Conservation (phyloP, 2,113 vertebrate species). For the Atherinomorus stipes region DNA sequence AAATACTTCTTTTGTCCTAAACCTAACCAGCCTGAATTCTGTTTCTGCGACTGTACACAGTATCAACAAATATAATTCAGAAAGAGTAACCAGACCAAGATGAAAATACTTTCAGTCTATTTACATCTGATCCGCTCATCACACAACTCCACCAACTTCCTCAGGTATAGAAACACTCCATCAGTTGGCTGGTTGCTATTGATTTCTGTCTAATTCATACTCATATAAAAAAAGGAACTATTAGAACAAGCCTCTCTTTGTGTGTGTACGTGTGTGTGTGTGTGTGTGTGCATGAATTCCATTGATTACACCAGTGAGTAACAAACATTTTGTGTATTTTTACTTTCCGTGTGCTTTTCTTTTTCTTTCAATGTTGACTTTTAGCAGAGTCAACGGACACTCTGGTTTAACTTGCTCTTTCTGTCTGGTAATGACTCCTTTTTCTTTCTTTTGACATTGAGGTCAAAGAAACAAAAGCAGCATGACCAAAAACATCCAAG, state of each 20-base stretch:
- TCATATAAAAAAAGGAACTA: background rate
- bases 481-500: slow-evolving; percentile 38
- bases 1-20: background rate
- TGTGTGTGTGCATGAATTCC: too few relatives aligned
- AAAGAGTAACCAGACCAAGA: background rate
- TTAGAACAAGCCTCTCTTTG: background rate
- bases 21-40: too few relatives aligned
- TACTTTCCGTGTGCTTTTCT: background rate
- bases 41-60: background rate
- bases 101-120: background rate
- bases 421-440: slow-evolving; percentile 37
- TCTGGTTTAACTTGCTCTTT: slow-evolving; percentile 16
- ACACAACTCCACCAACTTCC: background rate
- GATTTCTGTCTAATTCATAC: background rate
- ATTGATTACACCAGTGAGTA: background rate
- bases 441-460: slow-evolving; percentile 53
- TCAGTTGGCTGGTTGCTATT: background rate
- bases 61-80: too few relatives aligned
- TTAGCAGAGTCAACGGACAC: slow-evolving; percentile 32
- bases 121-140: background rate
- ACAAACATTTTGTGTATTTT: slow-evolving; percentile 8
- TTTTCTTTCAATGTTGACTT: background rate
- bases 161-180: slow-evolving; percentile 5
- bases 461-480: slow-evolving; percentile 31
- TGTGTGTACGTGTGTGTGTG: background rate